Evolutionary conservation across 2,797 vertebrate species (phyloP), one percentile per base, ranked within the genome.

Genomic region (Anniella stebbinsi): DNA sequence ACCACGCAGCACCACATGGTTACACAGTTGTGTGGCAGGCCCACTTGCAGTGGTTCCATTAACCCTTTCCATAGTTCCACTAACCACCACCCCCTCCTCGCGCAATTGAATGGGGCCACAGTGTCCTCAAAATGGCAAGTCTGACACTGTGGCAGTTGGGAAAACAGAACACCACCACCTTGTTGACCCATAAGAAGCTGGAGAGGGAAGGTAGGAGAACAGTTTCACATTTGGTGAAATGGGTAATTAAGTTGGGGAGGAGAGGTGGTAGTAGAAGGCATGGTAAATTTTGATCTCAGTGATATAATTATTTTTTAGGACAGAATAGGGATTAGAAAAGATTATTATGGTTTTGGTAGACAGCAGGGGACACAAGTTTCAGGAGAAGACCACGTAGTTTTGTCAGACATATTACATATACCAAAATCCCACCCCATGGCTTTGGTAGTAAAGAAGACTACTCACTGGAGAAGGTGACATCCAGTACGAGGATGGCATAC

Each of bases 401-500:
- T 75, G 41, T 80, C 41, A 70, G 45, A 45, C 21, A 54, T 21
- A 51, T 80, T 23, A 63, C n/a, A 81, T 5, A 51, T 54, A 82
- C n/a, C 33, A 23, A 82, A 76, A 77, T 66, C 30, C 73, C 8
- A n/a, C 33, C 2, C 77, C 9, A 67, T 87, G 45, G 45, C 28
- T 90, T 73, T 90, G 38, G 30, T 77, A 76, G 48, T 28, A 67
- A 90, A 48, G 9, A 83, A 87, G 66, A 38, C 38, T 28, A 92
- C 96, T 91, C 86, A 97, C 96, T 91, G 0, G 95, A 95, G 89
- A 96, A 89, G 57, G 93, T 87, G 76, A 95, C 91, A 89, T 97
- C 96, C 84, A 96, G 60, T 45, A 97, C 93, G 91, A 93, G 90
- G 57, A 96, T 87, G 63, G 92, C 92, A 0, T 89, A 95, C 80